phyloP scores from a whole-genome alignment of 2,888 invertebrate genomes.

The Liopterus haemorrhoidalis region DNA sequence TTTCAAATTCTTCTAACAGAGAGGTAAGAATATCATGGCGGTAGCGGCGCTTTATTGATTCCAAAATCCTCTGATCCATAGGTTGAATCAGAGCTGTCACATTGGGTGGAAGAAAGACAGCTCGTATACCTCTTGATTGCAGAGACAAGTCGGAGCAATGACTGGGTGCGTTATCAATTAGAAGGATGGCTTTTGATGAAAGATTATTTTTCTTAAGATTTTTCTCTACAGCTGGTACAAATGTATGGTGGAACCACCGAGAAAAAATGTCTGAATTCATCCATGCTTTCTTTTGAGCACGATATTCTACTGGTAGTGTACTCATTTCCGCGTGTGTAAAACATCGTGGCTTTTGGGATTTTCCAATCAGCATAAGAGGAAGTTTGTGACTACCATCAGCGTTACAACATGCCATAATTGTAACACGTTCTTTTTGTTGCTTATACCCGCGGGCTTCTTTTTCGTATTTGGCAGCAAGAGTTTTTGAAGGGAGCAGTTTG shows the following conservation, averaged over 20 bases:
- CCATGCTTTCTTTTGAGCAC: constrained; percentile 25
- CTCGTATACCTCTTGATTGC: constrained; percentile 2
- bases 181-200: constrained; percentile 3
- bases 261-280: constrained; percentile 10
- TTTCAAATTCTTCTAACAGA: too few relatives aligned
- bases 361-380: constrained; percentile 27
- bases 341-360: constrained; percentile 27
- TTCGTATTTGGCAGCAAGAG: constrained; percentile 25
- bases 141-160: constrained; percentile 1
- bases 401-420: constrained; percentile 30
- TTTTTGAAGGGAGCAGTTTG: constrained; percentile 29
- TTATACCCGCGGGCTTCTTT: constrained; percentile 26
- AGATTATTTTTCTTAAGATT: constrained; percentile 7
- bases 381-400: constrained; percentile 30
- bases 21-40: constrained; percentile 10
- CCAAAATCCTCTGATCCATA: constrained; percentile 14
- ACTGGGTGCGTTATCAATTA: constrained; percentile 2
- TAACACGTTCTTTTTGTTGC: constrained; percentile 29
- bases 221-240: constrained; percentile 7
- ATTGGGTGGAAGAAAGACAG: constrained; percentile 8
- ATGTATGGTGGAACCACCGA: constrained; percentile 4
- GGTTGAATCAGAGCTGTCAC: constrained; percentile 9
- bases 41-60: constrained; percentile 10
- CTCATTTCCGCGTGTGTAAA: constrained; percentile 28
- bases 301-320: constrained; percentile 29